Evolutionary conservation across 2,797 vertebrate genomes (phyloP).

Genomic region (Nothura maculosa): DNA sequence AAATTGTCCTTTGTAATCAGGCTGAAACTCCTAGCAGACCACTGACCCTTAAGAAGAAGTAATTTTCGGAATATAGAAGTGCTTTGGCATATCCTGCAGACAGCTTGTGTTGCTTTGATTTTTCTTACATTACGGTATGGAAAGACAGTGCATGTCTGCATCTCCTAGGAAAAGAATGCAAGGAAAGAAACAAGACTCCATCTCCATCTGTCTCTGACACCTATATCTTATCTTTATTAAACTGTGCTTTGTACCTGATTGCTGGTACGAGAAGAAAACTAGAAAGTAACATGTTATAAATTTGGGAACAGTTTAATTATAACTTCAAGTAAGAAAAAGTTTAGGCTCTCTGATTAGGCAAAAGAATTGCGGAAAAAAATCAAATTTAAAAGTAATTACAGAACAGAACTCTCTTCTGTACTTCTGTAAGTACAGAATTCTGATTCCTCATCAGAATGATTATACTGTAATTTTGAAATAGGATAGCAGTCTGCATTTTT

Average conservation of each 20-base stretch:
- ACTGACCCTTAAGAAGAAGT: not conserved
- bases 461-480: conserved; percentile 23
- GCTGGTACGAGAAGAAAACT: not conserved
- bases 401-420: not conserved
- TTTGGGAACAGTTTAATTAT: not conserved
- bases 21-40: not conserved
- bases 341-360: not conserved
- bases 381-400: not conserved
- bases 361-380: not conserved
- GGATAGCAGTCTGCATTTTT: conserved; percentile 5
- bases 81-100: not conserved
- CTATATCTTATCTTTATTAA: not conserved
- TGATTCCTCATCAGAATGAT: conserved; percentile 23
- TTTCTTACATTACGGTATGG: not conserved
- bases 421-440: not conserved
- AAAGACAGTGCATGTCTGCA: fast-evolving
- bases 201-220: not conserved
- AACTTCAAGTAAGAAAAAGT: not conserved
- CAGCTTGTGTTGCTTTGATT: not conserved
- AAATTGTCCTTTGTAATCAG: not conserved
- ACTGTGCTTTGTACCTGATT: not conserved
- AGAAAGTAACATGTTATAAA: not conserved
- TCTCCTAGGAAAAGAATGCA: not conserved
- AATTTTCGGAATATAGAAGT: not conserved
- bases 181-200: not conserved